Percentiles rank a stretch among this genome's conserved stretches.
These are phyloP conservation scores for Machaerirhynchus nigripectus DNA, from an alignment of 2,113 vertebrate species.

Conservation along the genomic window DNA sequence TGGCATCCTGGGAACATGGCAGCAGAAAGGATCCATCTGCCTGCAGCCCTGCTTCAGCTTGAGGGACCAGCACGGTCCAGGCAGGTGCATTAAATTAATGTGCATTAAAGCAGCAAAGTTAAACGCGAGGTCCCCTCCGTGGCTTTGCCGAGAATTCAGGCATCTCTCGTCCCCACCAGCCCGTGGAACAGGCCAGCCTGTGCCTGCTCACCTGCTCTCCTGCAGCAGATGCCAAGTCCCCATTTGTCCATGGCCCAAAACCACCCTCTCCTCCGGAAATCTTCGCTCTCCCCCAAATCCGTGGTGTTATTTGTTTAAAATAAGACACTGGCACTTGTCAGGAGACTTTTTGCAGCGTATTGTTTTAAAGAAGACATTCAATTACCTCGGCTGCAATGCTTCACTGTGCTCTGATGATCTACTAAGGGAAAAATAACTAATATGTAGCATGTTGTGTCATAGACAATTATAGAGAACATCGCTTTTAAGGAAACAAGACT, in stretches of 20 bases:
- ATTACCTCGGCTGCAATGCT: constrained; percentile 46
- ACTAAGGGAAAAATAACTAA: constrained; percentile 56
- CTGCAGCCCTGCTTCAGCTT: not conserved
- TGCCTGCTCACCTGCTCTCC: not conserved
- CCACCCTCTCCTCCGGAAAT: not conserved
- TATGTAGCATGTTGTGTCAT: constrained; percentile 50
- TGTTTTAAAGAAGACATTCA: constrained; percentile 63
- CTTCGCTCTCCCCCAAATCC: not conserved
- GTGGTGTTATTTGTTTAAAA: not conserved
- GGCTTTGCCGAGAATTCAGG: not conserved
- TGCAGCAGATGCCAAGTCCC: not conserved
- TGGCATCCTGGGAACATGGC: not conserved
- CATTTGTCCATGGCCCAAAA: not conserved
- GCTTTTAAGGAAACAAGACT: constrained; percentile 65
- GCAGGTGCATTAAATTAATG: not conserved
- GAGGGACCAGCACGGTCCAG: not conserved
- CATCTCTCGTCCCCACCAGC: not conserved
- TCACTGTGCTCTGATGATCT: constrained; percentile 59
- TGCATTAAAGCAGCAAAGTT: not conserved
- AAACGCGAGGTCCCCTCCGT: fast-evolving
- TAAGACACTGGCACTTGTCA: constrained; percentile 24
- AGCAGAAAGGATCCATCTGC: not conserved
- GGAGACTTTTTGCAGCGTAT: constrained; percentile 23
- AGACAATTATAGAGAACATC: constrained; percentile 66
- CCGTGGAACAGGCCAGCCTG: fast-evolving